Base-by-base conservation (phyloP, 2,888 invertebrate species). In the Asteroscopus sphinx region DNA sequence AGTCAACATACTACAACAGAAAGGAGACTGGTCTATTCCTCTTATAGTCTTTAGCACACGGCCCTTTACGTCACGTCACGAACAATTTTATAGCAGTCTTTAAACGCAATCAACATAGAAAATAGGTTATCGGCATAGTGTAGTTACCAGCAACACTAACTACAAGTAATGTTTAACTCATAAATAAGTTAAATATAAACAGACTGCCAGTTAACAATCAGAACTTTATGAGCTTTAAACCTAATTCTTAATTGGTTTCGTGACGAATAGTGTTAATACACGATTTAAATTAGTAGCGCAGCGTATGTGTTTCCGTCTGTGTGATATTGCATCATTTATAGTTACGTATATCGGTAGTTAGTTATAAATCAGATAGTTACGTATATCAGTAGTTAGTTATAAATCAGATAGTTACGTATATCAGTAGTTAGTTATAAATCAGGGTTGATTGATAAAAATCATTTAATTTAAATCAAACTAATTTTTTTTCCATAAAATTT, bases 241-340 rank as follows among this genome's bases (percentile, higher is more conserved):
- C 66, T 70, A 65, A 57, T 70, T 70, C 47, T n/a, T 57, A 33
- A 67, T 65, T 47, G 46, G 28, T 64, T 70, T 47, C 70, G 65
- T 70, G 70, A 51, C 66, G 49, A 21, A 45, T 32, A 33, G 33
- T 44, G 39, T 45, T 68, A 36, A 48, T 25, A 16, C 11, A 16
- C 11, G 32, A 28, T 44, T 47, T 7, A 36, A 47, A 40, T 64
- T 44, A 46, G 42, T 25, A 11, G n/a, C 15, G 12, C 41, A 25
- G 44, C 32, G 35, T 21, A 15, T 1, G 7, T 45, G 9, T 0
- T 21, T 13, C 11, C 15, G 1, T 0, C 11, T 11, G 13, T 33
- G 4, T 16, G 8, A 21, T 6, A 40, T 16, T 35, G 25, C 17
- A 21, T 21, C 26, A 4, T 6, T n/a, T n/a, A n/a, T 21, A 21